phyloP scores from a whole-genome alignment of 2,888 invertebrate genomes.

The Pyrochroa serraticornis region DNA sequence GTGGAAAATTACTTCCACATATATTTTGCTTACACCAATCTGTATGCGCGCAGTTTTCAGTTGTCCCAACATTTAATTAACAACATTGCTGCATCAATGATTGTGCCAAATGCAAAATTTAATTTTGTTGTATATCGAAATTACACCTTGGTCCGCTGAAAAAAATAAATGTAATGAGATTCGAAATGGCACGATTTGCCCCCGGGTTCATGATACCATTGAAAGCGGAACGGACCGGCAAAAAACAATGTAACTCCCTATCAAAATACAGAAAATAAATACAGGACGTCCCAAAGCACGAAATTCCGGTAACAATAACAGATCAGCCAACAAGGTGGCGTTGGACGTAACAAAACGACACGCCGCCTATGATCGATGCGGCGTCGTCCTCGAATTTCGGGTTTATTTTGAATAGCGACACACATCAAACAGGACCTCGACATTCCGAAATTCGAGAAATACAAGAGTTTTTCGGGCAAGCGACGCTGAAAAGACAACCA shows the following conservation, averaged over 20 bases:
- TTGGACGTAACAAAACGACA: neutral
- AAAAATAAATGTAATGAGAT: too few species aligned
- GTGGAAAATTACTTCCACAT: too few species aligned
- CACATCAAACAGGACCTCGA: neutral
- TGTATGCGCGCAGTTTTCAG: too few species aligned
- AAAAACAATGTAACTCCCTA: neutral
- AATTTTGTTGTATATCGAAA: too few species aligned
- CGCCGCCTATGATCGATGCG: too few species aligned
- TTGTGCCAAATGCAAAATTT: too few species aligned
- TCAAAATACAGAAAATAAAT: neutral
- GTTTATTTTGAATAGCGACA: neutral
- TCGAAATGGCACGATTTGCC: too few species aligned
- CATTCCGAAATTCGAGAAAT: neutral
- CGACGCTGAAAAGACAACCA: conserved; percentile 50
- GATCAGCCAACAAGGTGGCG: neutral
- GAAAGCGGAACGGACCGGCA: neutral
- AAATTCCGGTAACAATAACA: neutral
- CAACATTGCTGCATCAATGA: too few species aligned
- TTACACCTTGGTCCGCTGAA: too few species aligned
- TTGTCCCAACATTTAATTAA: too few species aligned
- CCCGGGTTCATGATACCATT: too few species aligned
- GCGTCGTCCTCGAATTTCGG: neutral
- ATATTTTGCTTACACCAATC: too few species aligned
- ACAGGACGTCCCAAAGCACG: neutral
- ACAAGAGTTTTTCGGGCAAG: neutral